phyloP scores from a whole-genome alignment of 2,888 invertebrate species.

The Drosophila aldrichi region DNA sequence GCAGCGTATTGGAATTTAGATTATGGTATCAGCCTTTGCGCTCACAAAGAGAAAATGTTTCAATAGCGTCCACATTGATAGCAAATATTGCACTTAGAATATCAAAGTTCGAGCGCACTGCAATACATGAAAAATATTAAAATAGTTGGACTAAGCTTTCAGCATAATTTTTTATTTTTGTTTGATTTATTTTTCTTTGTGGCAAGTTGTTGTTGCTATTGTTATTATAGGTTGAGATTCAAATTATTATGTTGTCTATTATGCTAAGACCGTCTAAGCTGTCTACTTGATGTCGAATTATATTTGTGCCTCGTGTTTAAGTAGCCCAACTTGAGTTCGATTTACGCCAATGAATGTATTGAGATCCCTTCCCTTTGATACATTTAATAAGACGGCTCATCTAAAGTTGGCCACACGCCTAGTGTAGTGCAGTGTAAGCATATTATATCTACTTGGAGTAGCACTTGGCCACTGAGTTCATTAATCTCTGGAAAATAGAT shows the following conservation, averaged over 20 bases:
- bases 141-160: neutral
- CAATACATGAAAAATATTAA: neutral
- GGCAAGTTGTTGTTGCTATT: too few relatives aligned
- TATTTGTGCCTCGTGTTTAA: too few relatives aligned
- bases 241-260: neutral
- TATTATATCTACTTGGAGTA: neutral
- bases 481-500: neutral
- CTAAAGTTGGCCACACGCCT: neutral
- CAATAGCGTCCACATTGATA: neutral
- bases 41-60: neutral
- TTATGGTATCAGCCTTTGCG: slow-evolving; percentile 3
- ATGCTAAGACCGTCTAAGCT: neutral
- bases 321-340: neutral
- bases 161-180: neutral
- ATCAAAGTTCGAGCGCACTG: neutral
- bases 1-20: neutral
- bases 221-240: neutral
- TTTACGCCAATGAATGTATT: too few relatives aligned
- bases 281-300: neutral
- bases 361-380: neutral
- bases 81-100: neutral
- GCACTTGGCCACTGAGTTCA: neutral
- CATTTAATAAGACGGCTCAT: neutral
- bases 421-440: neutral
- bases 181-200: neutral